These are phyloP conservation scores for Erethizon dorsatum DNA, from an alignment of 2,797 vertebrate species.

Conservation along the genomic window DNA sequence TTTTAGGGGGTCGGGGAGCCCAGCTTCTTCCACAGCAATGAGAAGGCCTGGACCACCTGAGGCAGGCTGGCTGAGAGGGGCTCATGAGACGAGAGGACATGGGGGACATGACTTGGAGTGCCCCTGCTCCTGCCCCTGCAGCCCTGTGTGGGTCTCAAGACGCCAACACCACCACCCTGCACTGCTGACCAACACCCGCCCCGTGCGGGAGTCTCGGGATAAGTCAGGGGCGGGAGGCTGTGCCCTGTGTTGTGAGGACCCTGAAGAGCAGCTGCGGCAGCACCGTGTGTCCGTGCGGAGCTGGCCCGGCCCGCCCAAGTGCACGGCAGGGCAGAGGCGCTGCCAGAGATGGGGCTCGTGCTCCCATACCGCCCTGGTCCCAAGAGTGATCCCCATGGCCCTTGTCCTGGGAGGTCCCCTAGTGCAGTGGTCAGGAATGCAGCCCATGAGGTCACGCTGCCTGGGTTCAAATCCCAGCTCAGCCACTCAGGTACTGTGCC, in stretches of 20 bases:
- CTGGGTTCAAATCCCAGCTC: not conserved
- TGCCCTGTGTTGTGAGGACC: not conserved
- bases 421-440: rapidly evolving
- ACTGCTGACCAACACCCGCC: not conserved
- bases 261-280: rapidly evolving
- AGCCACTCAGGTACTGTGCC: not conserved
- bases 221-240: too few species aligned
- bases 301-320: not conserved
- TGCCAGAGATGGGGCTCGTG: not conserved
- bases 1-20: not conserved
- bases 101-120: rapidly evolving
- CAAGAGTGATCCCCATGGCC: not conserved
- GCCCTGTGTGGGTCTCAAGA: not conserved
- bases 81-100: not conserved
- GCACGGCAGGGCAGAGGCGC: not conserved
- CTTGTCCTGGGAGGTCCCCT: not conserved
- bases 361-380: too few species aligned
- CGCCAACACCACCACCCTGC: not conserved
- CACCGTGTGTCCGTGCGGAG: not conserved
- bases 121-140: not conserved
- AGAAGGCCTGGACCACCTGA: not conserved
- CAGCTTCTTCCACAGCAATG: not conserved
- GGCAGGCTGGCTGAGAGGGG: not conserved
- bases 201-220: not conserved
- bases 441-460: not conserved